These are phyloP conservation scores for Pangasius krempfi DNA, from an alignment of 2,797 vertebrate species.

Conservation along the genomic window DNA sequence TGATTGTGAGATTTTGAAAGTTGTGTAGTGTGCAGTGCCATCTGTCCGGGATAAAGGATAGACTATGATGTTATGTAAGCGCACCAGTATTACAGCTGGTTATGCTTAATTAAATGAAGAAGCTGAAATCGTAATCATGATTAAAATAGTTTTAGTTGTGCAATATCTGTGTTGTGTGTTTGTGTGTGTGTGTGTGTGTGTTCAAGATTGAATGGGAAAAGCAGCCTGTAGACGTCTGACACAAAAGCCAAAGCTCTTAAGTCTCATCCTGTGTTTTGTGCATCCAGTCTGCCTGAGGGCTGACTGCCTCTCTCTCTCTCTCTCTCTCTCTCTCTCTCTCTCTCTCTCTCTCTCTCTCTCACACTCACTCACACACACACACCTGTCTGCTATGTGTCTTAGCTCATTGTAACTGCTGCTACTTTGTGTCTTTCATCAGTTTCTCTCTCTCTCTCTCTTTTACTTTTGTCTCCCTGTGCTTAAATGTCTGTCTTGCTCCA, in stretches of 20 bases:
- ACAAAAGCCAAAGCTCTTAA: conserved; percentile 32
- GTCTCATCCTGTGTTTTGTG: conserved; percentile 47
- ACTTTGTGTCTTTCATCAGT: conserved; percentile 20
- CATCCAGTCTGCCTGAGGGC: conserved; percentile 19
- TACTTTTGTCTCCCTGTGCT: not conserved
- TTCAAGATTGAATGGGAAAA: conserved; percentile 13
- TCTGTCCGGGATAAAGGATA: not conserved
- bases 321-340: not conserved
- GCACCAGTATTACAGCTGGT: not conserved
- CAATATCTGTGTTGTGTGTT: not conserved
- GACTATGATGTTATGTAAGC: not conserved
- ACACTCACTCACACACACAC: not conserved
- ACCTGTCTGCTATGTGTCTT: conserved; percentile 20
- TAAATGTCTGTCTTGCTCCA: conserved; percentile 27
- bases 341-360: not conserved
- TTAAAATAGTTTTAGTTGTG: not conserved
- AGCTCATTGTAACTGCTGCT: conserved; percentile 36
- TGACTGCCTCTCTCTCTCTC: not conserved
- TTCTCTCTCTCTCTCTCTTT: not conserved
- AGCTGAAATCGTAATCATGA: not conserved
- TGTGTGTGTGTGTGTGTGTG: not conserved
- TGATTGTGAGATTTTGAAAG: not conserved
- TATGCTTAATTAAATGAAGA: not conserved
- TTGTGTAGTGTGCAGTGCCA: not conserved
- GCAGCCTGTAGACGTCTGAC: conserved; percentile 3